A percentile compares a stretch with the other conserved stretches of the same genome.
phyloP scores from a whole-genome alignment of 2,113 vertebrate genomes.

The Cervus canadensis region DNA sequence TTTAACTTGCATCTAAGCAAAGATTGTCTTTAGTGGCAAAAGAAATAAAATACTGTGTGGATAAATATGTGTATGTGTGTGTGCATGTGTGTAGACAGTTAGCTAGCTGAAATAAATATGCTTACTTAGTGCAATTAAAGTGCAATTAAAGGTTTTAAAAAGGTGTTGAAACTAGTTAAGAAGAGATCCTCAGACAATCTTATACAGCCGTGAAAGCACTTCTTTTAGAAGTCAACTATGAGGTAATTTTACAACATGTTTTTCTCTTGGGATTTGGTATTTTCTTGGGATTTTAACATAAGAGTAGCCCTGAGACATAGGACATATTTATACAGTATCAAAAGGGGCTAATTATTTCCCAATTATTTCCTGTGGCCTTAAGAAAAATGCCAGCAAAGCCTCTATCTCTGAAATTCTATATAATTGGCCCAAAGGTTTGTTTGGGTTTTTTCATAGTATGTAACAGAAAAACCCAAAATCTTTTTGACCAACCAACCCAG shows the following conservation, averaged over 20 bases:
- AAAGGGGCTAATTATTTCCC: not conserved
- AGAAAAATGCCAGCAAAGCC: not conserved
- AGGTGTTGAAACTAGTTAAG: not conserved
- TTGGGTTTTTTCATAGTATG: not conserved
- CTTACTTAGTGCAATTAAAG: not conserved
- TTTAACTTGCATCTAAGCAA: slow-evolving; percentile 1
- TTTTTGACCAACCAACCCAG: not conserved
- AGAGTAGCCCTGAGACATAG: not conserved
- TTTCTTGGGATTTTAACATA: not conserved
- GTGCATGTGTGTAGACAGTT: not conserved
- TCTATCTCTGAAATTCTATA: not conserved
- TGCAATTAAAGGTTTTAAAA: not conserved
- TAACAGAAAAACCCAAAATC: not conserved
- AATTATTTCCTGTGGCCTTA: not conserved
- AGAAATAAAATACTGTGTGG: not conserved
- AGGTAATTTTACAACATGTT: not conserved
- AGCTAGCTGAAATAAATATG: not conserved
- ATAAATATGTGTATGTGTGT: not conserved
- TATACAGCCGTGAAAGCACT: not conserved
- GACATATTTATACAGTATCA: not conserved
- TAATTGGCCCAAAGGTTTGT: not conserved
- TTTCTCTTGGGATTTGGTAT: not conserved
- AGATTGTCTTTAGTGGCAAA: slow-evolving; percentile 18
- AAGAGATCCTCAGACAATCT: not conserved
- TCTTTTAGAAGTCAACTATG: not conserved